Evolutionary conservation across 2,113 vertebrate genomes (phyloP), one percentile per base, ranked within the genome.

Genomic region (Dipodomys ordii): DNA sequence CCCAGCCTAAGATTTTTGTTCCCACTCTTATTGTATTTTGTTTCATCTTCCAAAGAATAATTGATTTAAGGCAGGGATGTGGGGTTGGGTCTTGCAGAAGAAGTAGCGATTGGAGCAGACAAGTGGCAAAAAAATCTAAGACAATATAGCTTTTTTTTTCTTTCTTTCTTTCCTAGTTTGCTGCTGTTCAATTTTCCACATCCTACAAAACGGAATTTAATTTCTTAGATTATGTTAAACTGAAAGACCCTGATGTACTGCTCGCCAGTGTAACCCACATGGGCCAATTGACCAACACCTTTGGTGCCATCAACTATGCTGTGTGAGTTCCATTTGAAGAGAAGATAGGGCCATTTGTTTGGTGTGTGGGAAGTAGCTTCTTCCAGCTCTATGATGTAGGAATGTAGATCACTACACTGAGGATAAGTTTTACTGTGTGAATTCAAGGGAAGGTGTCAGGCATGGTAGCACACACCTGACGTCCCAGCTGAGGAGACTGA

Each of bases 181-280:
- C 99, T 39, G 99, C 99, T 11, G 98, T 98, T 81, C 99, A 99
- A 96, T 99, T 99, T 96, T 98, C 98, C 9, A 0, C 12, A 0
- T 0, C 0, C 0, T 1, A 1, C 85, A 81, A 1, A 0, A 98
- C 74, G 2, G 98, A 98, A 72, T 99, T 99, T 96, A 93, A 95
- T 90, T 99, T 99, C 93, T 98, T 87, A 2, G 95, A 98, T 81
- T 98, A 98, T 18, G 6, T 46, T 65, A 60, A 3, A 0, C 49
- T 62, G 3, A 94, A 1, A 2, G 93, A 98, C 83, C 98, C 97
- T 3, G 13, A 8, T 0, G 0, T 1, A 1, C 97, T 98, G 57
- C 97, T 99, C 13, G 0, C 0, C 0, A 4, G 67, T 0, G 98
- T 98, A 1, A 0, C 0, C 0, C 98, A 98, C 19, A 97, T 98